Conservation (phyloP, 2,888 invertebrate genomes). For the Notodonta ziczac region DNA sequence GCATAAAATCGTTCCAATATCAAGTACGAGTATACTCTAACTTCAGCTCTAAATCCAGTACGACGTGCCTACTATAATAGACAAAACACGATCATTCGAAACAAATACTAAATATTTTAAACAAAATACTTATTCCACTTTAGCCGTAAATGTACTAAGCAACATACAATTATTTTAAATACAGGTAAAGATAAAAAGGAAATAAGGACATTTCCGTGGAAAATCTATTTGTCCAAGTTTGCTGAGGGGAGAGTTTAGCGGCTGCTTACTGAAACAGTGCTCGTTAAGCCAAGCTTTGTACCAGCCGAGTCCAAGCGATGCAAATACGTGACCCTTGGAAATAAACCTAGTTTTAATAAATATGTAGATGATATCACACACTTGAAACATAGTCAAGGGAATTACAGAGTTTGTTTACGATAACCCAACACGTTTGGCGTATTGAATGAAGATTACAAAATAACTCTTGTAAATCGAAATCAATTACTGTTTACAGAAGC, state of each 20-base stretch:
- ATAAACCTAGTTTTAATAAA: not conserved
- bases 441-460: too few species aligned
- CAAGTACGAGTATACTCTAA: too few species aligned
- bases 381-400: too few species aligned
- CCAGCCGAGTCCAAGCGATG: slow-evolving; percentile 27
- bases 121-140: not conserved
- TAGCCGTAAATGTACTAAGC: slow-evolving; percentile 1
- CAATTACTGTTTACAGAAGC: not conserved
- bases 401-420: too few species aligned
- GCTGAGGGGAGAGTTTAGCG: slow-evolving; percentile 47
- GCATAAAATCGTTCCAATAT: too few species aligned
- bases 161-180: slow-evolving; percentile 32
- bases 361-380: too few species aligned
- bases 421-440: too few species aligned
- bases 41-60: too few species aligned
- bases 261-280: slow-evolving; percentile 50
- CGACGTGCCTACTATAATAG: not conserved
- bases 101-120: not conserved
- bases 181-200: slow-evolving; percentile 35
- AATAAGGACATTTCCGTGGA: slow-evolving; percentile 43
- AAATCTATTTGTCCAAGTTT: slow-evolving; percentile 62
- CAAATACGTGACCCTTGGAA: slow-evolving; percentile 8
- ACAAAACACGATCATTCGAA: not conserved
- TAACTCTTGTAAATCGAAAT: not conserved
- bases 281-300: slow-evolving; percentile 56